A percentile compares a stretch with the other conserved stretches of the same genome.
Evolutionary conservation across 2,797 vertebrate species (phyloP).

Genomic region (Poecile montanus): DNA sequence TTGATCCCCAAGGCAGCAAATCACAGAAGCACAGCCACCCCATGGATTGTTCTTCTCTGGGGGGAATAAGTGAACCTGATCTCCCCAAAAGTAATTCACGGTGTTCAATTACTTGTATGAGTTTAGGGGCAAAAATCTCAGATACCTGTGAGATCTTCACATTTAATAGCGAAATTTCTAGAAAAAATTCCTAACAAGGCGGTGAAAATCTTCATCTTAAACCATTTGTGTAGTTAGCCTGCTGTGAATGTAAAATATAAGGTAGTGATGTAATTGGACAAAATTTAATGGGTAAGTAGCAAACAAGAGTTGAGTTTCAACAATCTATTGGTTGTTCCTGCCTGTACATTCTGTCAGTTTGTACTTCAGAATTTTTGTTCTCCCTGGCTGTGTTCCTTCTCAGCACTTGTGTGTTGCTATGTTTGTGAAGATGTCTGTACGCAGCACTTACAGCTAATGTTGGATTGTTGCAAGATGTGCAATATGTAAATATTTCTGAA

Average conservation of each 20-base stretch:
- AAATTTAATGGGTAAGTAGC: background rate
- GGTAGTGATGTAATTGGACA: background rate
- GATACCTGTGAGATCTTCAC: background rate
- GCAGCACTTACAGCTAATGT: background rate
- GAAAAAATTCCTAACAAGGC: background rate
- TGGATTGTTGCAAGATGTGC: background rate
- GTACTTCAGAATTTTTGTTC: background rate
- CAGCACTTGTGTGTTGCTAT: background rate
- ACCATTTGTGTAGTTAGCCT: background rate
- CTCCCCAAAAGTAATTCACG: accelerated
- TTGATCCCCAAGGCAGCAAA: background rate
- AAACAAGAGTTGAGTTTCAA: background rate
- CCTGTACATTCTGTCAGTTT: accelerated
- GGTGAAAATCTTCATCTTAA: background rate
- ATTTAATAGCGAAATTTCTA: background rate
- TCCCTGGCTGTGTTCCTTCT: background rate
- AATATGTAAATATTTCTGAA: background rate
- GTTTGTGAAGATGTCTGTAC: background rate
- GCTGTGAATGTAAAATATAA: background rate
- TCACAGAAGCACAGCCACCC: background rate
- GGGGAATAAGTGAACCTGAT: background rate
- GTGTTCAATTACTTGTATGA: background rate
- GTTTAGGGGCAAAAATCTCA: background rate
- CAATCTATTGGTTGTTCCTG: background rate
- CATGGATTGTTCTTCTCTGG: accelerated